Evolutionary conservation across 2,113 vertebrate genomes (phyloP).

Genomic region (Galbula dea): DNA sequence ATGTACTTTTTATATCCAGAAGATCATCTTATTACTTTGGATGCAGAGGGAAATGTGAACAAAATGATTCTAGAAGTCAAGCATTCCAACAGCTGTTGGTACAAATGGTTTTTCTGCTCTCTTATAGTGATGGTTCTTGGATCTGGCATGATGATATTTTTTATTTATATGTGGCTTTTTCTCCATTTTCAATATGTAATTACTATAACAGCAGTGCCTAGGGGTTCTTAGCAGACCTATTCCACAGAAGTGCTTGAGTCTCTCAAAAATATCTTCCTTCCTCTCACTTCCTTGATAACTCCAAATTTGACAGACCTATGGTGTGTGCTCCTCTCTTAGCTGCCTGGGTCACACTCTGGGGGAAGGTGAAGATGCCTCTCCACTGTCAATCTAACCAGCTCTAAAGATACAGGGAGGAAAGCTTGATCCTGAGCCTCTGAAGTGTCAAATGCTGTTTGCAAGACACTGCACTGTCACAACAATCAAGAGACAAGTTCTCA

Average conservation of each 20-base stretch:
- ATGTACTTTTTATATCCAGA: not conserved
- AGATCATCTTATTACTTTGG: not conserved
- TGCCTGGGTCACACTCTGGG: not conserved
- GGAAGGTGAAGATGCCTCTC: not conserved
- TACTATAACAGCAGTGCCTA: not conserved
- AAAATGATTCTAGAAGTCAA: not conserved
- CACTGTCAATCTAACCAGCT: not conserved
- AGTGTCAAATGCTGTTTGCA: not conserved
- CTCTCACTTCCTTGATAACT: not conserved
- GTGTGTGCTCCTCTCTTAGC: not conserved
- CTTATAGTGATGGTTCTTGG: not conserved
- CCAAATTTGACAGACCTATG: not conserved
- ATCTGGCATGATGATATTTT: not conserved
- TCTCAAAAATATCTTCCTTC: not conserved
- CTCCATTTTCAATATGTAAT: not conserved
- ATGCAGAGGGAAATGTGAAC: not conserved
- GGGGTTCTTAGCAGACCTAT: not conserved
- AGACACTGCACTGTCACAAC: not conserved
- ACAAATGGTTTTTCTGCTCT: not conserved
- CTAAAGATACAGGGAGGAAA: not conserved
- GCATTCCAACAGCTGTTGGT: not conserved
- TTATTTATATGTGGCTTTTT: not conserved
- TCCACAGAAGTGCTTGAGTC: not conserved
- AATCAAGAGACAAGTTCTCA: not conserved
- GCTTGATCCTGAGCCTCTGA: not conserved